Evolutionary conservation across 2,113 vertebrate genomes (phyloP), one percentile per base, ranked within the genome.

Genomic region (Entomyzon cyanotis): DNA sequence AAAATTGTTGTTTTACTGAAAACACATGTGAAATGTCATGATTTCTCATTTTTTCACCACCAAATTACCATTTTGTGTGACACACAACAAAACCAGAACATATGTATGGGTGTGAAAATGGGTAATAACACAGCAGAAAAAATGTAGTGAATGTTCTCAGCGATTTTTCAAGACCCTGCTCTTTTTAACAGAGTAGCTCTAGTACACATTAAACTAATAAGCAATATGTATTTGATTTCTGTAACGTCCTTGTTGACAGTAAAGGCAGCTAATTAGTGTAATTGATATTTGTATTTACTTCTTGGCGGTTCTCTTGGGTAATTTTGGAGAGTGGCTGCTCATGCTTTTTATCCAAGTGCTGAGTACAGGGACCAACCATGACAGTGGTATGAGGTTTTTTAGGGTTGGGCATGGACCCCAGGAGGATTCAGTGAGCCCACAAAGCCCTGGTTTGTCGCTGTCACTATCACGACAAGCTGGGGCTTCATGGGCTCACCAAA

Each of bases 1-100:
- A 93, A 96, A 97, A 96, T 96, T 84, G 93, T 90, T 96, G 90
- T 92, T 95, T 94, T 96, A 96, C 93, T 96, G 81, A 95, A 96
- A 96, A 93, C 93, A 96, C 83, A 97, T 96, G 95, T 97, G 95
- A 97, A 96, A 96, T 93, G 94, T 95, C 95, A 97, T 93, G 90
- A 96, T 95, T 96, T 94, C 88, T 93, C 83, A 37, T 95, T 96
- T 97, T 96, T 96, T 95, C 95, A 90, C 88, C 62, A 89, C 94
- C 90, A 93, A 89, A 94, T 96, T 96, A 90, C 96, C 92, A 93
- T 96, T 96, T 90, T 94, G 87, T 97, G 89, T 96, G 96, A 96
- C 94, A 96, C 4, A n/a, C 88, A 94, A 94, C 96, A 96, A 96
- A 95, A 89, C 94, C 92, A 94, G 90, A 96, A 97, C 95, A 96